Percentiles rank a stretch among this genome's conserved stretches.
Evolutionary conservation across 1,140 invertebrate genomes (phyloP).

Genomic region (Drosophila watanabei): DNA sequence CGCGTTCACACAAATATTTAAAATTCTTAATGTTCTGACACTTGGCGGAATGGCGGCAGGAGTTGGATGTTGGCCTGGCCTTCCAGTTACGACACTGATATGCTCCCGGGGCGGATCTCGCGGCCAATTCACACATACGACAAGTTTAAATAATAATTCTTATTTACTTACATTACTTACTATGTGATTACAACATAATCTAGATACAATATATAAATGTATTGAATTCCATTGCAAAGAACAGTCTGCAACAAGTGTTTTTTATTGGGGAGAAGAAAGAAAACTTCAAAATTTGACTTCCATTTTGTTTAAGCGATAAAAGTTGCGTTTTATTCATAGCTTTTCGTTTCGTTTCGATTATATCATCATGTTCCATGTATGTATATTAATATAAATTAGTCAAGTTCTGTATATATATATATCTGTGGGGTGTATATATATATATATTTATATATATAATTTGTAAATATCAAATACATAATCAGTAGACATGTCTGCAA

Average conservation of each 20-base stretch:
- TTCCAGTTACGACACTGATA: neutral
- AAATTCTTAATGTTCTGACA: slow-evolving; percentile 26
- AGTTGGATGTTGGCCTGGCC: slow-evolving; percentile 2
- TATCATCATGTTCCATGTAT: slow-evolving; percentile 57
- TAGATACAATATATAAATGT: slow-evolving; percentile 75
- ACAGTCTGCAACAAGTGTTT: neutral
- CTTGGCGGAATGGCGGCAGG: slow-evolving; percentile 31
- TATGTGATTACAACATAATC: slow-evolving; percentile 66
- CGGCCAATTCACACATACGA: slow-evolving; percentile 26
- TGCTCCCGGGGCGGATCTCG: slow-evolving; percentile 17
- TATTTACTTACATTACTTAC: slow-evolving; percentile 66
- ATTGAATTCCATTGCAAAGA: slow-evolving; percentile 78
- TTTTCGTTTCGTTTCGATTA: slow-evolving; percentile 63
- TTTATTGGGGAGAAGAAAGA: neutral
- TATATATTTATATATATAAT: slow-evolving; percentile 57
- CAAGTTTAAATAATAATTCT: slow-evolving; percentile 48
- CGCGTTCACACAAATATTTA: slow-evolving; percentile 59
- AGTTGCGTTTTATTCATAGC: slow-evolving; percentile 70
- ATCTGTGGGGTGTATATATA: slow-evolving; percentile 36
- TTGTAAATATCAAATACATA: slow-evolving; percentile 80
- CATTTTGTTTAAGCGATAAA: slow-evolving; percentile 66
- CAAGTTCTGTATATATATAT: slow-evolving; percentile 55
- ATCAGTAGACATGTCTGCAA: slow-evolving; percentile 66
- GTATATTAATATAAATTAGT: slow-evolving; percentile 81
- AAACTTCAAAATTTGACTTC: neutral